Base-by-base conservation (phyloP, 1,140 invertebrate species). In the Pseudachorutes palmiensis region DNA sequence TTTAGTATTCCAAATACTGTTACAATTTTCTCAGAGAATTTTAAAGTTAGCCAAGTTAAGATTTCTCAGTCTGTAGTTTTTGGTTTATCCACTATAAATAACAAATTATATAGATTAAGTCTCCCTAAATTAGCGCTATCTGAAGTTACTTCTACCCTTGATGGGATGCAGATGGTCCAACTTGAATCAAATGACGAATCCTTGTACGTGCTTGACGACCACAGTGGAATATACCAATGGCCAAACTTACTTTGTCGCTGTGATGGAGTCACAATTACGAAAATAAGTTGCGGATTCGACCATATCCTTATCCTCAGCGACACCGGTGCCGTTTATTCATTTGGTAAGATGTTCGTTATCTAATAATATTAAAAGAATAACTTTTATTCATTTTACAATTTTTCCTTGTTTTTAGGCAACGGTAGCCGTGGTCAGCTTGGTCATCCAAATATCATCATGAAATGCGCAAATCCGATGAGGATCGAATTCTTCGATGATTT, bases 401-500 rank as follows among this genome's bases (percentile, higher is more conserved):
- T 22, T 5, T 64, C 51, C 31, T 31, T 51, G 33, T 65, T 62
- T 55, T 74, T 32, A 26, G 30, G 62, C 19, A 48, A 60, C 78
- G 77, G 71, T 69, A 93, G 90, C 71, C 85, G 90, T 66, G 88
- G 92, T 32, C 91, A 96, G 79, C 77, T 95, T 48, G 92, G 92
- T 1, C 86, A 88, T 78, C 85, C 85, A 22, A 82, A 83, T 70
- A 79, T 65, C 12, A 57, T 67, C 5, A 5, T 66, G 19, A 63
- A 62, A 41, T 67, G 64, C 63, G 64, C 64, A 16, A 63, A 26
- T 19, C 70, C 72, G n/a, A 58, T 45, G 32, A 48, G 69, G 28
- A 22, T 74, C 22, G 70, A 74, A 49, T 71, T 74, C 33, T 74
- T 74, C 64, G 72, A 74, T 51, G 68, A 71, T 65, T 64, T 74